A percentile compares a stretch with the other conserved stretches of the same genome.
phyloP scores from a whole-genome alignment of 2,797 vertebrate genomes.

The Otus scops region DNA sequence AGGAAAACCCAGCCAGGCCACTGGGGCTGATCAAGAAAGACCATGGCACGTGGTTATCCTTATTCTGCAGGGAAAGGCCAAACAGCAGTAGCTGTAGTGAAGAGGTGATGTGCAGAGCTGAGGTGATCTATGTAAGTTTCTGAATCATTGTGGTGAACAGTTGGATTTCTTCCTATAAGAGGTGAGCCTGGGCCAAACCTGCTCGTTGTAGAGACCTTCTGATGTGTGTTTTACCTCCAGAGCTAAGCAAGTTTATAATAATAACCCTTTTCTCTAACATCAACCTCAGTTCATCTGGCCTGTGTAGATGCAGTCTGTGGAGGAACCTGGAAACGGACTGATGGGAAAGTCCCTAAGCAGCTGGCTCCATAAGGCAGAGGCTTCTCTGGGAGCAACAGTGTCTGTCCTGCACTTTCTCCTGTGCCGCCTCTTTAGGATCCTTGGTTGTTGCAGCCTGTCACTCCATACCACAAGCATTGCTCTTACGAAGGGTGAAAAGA shows the following conservation, averaged over 20 bases:
- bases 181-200: background rate
- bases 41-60: background rate
- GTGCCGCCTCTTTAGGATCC: fast-evolving
- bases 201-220: background rate
- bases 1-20: background rate
- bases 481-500: background rate
- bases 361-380: background rate
- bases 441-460: background rate
- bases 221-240: background rate
- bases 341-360: background rate
- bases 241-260: background rate
- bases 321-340: background rate
- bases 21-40: background rate
- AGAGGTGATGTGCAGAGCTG: background rate
- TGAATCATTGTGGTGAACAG: background rate
- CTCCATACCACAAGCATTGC: background rate
- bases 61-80: background rate
- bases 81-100: background rate
- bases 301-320: background rate
- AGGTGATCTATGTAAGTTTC: background rate
- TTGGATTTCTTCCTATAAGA: background rate
- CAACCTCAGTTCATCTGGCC: background rate
- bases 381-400: background rate
- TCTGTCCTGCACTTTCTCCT: background rate
- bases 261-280: background rate